Conservation (phyloP, 2,888 invertebrate species). For the Agrochola lota region DNA sequence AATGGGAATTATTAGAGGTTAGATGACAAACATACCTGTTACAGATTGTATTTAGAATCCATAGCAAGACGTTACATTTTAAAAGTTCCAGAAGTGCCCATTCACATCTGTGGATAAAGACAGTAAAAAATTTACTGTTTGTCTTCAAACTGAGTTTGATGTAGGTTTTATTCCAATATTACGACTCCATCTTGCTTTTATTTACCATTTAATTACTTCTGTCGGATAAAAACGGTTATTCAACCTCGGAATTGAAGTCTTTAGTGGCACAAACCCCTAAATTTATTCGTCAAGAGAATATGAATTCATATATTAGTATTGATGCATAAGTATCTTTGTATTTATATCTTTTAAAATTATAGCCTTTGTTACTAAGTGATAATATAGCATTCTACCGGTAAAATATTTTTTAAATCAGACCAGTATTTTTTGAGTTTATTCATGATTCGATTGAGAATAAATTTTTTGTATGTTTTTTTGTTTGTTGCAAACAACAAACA, state of each 20-base stretch:
- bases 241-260: conserved; percentile 3
- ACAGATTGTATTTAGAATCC: background rate
- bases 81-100: conserved; percentile 6
- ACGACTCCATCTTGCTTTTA: conserved; percentile 32
- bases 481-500: no score
- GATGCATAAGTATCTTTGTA: no score
- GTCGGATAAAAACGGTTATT: conserved; percentile 20
- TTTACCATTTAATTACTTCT: conserved; percentile 32
- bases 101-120: conserved; percentile 17
- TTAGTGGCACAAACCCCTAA: background rate
- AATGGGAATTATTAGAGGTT: background rate
- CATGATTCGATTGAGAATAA: no score
- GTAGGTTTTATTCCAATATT: conserved; percentile 44
- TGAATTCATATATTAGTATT: background rate
- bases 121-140: conserved; percentile 37
- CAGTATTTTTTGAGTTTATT: no score
- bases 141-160: conserved; percentile 37
- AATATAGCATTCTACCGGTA: no score
- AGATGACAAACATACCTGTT: no score
- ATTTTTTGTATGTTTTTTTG: no score
- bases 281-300: conserved; percentile 19
- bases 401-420: no score
- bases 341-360: no score
- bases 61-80: background rate
- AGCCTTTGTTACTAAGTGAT: no score